Evolutionary conservation across 2,113 vertebrate genomes (phyloP).

Genomic region (Excalfactoria chinensis): DNA sequence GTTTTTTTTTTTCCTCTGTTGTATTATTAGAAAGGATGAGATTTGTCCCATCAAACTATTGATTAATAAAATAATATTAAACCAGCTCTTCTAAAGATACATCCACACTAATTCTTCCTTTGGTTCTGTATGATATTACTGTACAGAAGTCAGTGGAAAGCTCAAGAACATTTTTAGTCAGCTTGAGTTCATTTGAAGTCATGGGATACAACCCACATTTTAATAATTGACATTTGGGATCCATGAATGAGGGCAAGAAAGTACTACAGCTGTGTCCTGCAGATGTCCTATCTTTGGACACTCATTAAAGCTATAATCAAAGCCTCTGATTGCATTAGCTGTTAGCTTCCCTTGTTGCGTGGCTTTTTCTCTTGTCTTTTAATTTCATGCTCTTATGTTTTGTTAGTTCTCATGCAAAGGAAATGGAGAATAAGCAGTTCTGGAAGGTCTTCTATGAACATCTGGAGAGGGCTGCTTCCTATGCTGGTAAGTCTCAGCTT

Average conservation of each 20-base stretch:
- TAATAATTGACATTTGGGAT: constrained; percentile 22
- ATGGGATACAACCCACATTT: not conserved
- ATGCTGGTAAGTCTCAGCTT: constrained; percentile 74
- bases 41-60: constrained; percentile 12
- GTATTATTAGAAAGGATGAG: not conserved
- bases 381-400: constrained; percentile 12
- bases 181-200: constrained; percentile 33
- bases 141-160: not conserved
- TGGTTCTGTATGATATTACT: not conserved
- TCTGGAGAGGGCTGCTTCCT: constrained; percentile 87
- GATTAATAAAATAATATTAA: not conserved
- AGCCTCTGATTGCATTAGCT: not conserved
- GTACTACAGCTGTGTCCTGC: not conserved
- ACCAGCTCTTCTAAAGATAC: not conserved
- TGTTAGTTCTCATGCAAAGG: constrained; percentile 89
- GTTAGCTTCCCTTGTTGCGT: not conserved
- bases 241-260: not conserved
- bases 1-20: not conserved
- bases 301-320: not conserved
- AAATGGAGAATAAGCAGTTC: constrained; percentile 95
- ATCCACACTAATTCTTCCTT: constrained; percentile 20
- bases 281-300: not conserved
- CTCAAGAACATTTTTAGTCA: not conserved
- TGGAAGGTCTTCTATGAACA: constrained; percentile 93
- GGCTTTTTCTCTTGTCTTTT: not conserved